phyloP scores from a whole-genome alignment of 2,113 vertebrate species.

The Prietella phreatophila region DNA sequence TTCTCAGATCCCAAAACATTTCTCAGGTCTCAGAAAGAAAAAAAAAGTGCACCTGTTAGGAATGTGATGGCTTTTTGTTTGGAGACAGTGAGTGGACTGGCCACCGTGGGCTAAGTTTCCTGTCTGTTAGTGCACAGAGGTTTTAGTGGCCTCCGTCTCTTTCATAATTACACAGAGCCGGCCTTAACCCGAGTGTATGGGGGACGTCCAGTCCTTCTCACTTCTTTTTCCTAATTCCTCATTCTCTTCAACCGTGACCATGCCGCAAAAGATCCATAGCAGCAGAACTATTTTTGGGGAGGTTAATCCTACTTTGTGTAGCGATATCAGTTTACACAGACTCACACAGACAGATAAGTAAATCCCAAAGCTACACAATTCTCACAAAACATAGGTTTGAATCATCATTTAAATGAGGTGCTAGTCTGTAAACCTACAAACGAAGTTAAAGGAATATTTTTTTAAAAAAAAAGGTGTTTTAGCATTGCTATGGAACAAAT shows the following conservation, averaged over 20 bases:
- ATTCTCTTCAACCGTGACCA: constrained; percentile 65
- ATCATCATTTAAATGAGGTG: neutral
- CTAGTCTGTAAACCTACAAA: neutral
- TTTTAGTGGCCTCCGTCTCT: constrained; percentile 74
- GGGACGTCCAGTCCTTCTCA: constrained; percentile 74
- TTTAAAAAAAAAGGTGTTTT: neutral
- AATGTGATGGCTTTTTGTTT: constrained; percentile 52
- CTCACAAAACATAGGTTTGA: neutral
- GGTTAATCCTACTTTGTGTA: constrained; percentile 17
- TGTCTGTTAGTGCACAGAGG: constrained; percentile 64
- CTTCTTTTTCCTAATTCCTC: constrained; percentile 83
- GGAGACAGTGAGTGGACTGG: constrained; percentile 55
- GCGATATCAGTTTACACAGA: constrained; percentile 26
- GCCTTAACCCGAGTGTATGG: constrained; percentile 56
- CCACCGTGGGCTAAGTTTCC: constrained; percentile 60
- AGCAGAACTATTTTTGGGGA: constrained; percentile 65
- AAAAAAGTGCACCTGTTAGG: constrained; percentile 48
- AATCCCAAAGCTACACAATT: neutral
- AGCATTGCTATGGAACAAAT: neutral
- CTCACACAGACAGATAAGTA: neutral
- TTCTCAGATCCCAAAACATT: constrained; percentile 46
- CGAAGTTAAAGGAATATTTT: neutral
- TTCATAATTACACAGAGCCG: constrained; percentile 75
- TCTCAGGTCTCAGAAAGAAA: neutral
- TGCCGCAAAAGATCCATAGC: constrained; percentile 59